phyloP scores from a whole-genome alignment of 1,140 invertebrate genomes.

The Anoplolepis gracilipes region DNA sequence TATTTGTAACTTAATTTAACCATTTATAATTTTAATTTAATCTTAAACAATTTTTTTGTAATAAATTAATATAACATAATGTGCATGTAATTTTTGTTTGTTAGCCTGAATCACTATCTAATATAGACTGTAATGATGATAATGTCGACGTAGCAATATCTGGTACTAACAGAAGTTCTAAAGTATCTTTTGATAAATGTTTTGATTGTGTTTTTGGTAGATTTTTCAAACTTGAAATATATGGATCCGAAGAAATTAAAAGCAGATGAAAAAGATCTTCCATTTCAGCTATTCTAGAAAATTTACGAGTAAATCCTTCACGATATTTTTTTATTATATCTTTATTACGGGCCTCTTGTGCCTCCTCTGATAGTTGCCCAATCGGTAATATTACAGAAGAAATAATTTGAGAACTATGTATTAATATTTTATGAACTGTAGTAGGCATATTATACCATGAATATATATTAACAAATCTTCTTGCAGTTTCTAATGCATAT shows the following conservation, averaged over 20 bases:
- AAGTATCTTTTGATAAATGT: too few species aligned
- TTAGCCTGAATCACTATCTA: too few species aligned
- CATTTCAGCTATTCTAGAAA: background rate
- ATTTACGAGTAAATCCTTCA: background rate
- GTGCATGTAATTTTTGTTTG: too few species aligned
- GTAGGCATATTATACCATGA: background rate
- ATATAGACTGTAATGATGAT: too few species aligned
- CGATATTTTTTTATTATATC: background rate
- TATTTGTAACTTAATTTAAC: too few species aligned
- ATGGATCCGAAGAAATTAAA: background rate
- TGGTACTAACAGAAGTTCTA: too few species aligned
- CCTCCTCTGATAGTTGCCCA: slow-evolving; percentile 8
- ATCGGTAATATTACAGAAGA: background rate
- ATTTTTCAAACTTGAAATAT: background rate
- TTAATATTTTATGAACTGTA: slow-evolving; percentile 1
- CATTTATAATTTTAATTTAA: too few species aligned
- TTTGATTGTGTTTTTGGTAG: too few species aligned
- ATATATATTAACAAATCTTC: background rate
- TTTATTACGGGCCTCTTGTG: slow-evolving; percentile 1
- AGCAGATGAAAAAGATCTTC: slow-evolving; percentile 1
- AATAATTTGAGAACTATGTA: background rate
- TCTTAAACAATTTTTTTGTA: too few species aligned
- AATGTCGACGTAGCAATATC: too few species aligned
- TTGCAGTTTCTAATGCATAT: background rate
- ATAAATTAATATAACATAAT: too few species aligned